Conservation (phyloP, 2,113 vertebrate species). For the Platichthys stellatus region DNA sequence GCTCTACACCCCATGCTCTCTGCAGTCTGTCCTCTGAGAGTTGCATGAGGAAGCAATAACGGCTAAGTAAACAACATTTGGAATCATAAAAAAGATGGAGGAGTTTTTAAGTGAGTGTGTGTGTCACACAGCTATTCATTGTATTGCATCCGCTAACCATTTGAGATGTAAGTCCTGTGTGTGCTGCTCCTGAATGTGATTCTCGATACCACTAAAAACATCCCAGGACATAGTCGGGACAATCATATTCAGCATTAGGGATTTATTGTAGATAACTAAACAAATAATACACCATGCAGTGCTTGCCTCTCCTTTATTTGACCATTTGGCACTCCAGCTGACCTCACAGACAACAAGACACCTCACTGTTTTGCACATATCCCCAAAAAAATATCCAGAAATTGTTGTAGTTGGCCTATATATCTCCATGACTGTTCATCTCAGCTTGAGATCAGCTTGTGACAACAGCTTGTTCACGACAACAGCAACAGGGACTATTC, state of each 20-base stretch:
- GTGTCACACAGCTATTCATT: slow-evolving; percentile 18
- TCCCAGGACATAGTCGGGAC: not conserved
- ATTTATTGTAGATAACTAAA: not conserved
- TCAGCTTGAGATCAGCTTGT: too few relatives aligned
- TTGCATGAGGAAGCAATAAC: slow-evolving; percentile 34
- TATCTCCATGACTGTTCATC: too few relatives aligned
- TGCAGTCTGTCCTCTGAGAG: slow-evolving; percentile 26
- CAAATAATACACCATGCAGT: not conserved
- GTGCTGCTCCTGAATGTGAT: slow-evolving; percentile 14
- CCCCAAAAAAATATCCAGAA: too few relatives aligned
- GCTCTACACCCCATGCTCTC: slow-evolving; percentile 5
- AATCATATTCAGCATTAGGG: slow-evolving; percentile 12
- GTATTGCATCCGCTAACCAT: slow-evolving; percentile 1
- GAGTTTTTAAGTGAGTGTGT: slow-evolving; percentile 9
- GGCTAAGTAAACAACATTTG: slow-evolving; percentile 55
- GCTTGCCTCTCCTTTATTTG: slow-evolving; percentile 14
- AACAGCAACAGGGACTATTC: too few relatives aligned
- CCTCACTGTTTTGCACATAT: slow-evolving; percentile 31
- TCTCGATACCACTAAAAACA: slow-evolving; percentile 8
- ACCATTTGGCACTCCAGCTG: slow-evolving; percentile 14
- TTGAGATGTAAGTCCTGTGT: not conserved
- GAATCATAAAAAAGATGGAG: not conserved
- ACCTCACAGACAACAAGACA: slow-evolving; percentile 4
- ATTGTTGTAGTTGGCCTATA: too few relatives aligned
- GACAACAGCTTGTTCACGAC: too few relatives aligned